Base-by-base conservation (phyloP, 2,113 vertebrate species). In the Mastomys natalensis region DNA sequence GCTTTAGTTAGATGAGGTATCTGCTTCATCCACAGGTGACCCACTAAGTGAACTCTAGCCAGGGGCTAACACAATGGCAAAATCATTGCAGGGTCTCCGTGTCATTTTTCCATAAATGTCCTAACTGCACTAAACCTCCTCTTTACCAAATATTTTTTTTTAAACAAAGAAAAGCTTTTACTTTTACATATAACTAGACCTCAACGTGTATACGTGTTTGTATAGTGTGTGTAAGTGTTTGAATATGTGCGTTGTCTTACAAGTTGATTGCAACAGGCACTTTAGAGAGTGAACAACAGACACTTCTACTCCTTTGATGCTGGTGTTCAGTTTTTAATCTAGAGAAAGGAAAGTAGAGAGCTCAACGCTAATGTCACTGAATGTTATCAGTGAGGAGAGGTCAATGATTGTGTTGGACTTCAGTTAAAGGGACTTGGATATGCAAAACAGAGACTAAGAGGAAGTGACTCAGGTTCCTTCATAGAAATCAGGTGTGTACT, bases 401-500 rank as follows among this genome's bases (percentile, higher is more conserved):
- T 43, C 29, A 53, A 73, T 29, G 7, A 48, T 26, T 62, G 21
- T 45, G 51, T 1, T 37, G 48, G 24, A 12, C 24, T 84, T 2
- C 40, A 51, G 29, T 11, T 7, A 58, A 74, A 53, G 48, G 21
- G 45, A 76, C 16, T 43, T 73, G 51, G 53, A 7, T n/a, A 11
- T 48, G 60, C 7, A 87, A 89, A 87, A 62, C 4, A 48, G 64
- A 81, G 8, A n/a, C 40, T 5, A 89, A 72, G 64, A 92, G 96
- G 95, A 97, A 97, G 90, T 86, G 92, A 26, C 40, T 77, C 80
- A 96, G 90, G 70, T 19, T 93, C 45, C 53, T 91, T 96, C 60
- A 1, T 68, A 87, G 94, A 70, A 97, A 96, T 62, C n/a, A 66
- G 45, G 22, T 68, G 40, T 26, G 19, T 48, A 24, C 62, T 92